phyloP scores from a whole-genome alignment of 2,113 vertebrate genomes.

The Eira barbara region DNA sequence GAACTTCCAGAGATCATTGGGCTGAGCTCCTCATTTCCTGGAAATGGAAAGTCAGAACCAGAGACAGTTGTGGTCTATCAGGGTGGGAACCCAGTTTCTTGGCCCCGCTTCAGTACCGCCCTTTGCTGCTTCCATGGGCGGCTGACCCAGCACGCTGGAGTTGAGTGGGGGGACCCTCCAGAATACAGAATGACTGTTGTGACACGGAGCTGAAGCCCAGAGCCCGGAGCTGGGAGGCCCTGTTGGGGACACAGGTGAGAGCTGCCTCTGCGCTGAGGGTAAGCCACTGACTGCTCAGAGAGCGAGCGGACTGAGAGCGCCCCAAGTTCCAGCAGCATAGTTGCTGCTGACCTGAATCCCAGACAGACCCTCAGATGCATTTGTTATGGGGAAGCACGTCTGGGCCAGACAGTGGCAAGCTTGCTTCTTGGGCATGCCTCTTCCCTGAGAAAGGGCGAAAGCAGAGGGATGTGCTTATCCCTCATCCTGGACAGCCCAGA shows the following conservation, averaged over 20 bases:
- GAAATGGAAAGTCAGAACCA: not conserved
- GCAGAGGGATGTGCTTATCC: not conserved
- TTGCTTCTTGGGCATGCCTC: not conserved
- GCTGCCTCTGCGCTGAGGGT: not conserved
- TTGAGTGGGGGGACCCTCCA: not conserved
- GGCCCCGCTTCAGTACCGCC: not conserved
- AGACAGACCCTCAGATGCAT: not conserved
- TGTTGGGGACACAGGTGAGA: accelerated
- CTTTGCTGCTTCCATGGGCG: not conserved
- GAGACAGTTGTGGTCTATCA: not conserved
- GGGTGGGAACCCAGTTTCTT: not conserved
- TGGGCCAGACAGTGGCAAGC: not conserved
- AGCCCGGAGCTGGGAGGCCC: not conserved
- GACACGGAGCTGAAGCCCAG: not conserved
- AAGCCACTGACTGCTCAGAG: not conserved
- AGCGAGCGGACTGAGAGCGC: not conserved
- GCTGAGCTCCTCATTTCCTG: not conserved
- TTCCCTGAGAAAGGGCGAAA: not conserved
- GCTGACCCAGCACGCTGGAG: not conserved
- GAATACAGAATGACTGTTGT: not conserved
- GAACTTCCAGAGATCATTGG: not conserved
- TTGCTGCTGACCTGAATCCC: not conserved
- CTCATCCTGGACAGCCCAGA: not conserved
- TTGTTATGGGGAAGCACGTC: not conserved
- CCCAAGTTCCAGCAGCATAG: not conserved